A percentile compares a stretch with the other conserved stretches of the same genome.
These are phyloP conservation scores for Aramus guarauna DNA, from an alignment of 2,113 vertebrate genomes.

Conservation along the genomic window DNA sequence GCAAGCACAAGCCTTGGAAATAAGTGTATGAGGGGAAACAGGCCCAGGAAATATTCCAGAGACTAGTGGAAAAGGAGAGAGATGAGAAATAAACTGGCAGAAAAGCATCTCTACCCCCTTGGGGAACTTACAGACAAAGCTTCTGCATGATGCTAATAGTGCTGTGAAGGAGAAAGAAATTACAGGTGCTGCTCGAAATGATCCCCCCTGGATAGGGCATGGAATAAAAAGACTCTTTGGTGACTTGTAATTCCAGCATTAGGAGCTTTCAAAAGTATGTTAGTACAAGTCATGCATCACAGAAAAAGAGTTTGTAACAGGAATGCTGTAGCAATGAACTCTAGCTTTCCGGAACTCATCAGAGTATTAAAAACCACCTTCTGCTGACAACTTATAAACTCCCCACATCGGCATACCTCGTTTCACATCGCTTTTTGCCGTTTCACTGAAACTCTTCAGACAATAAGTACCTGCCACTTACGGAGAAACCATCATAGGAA, in stretches of 20 bases:
- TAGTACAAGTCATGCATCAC: neutral
- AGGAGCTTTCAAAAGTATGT: neutral
- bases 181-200: neutral
- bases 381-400: neutral
- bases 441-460: neutral
- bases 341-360: neutral
- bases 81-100: neutral
- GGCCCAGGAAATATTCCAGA: neutral
- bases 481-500: accelerated
- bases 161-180: neutral
- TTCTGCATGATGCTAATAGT: neutral
- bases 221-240: neutral
- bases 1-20: neutral
- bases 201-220: neutral
- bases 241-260: neutral
- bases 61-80: neutral
- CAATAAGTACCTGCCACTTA: neutral
- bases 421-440: neutral
- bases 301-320: neutral
- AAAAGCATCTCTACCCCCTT: neutral
- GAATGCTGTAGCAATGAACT: neutral
- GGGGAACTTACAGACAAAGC: neutral
- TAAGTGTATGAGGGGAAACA: neutral
- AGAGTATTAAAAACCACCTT: neutral
- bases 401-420: neutral